Evolutionary conservation across 2,113 vertebrate genomes (phyloP).

Genomic region (Puma concolor): DNA sequence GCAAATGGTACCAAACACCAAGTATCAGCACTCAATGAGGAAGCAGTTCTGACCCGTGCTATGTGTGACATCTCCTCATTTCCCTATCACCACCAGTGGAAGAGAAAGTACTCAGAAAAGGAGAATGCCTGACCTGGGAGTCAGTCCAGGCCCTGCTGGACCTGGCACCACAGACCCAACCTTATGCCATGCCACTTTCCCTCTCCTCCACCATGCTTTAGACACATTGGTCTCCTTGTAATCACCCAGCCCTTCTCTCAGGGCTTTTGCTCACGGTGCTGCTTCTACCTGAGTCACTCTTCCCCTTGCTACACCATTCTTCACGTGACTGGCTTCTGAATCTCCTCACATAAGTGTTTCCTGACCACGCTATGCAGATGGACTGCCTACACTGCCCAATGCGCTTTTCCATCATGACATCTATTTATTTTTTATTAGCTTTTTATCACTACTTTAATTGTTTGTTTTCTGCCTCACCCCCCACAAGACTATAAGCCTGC

Average conservation of each 20-base stretch:
- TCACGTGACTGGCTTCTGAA: neutral
- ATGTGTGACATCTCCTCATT: neutral
- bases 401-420: neutral
- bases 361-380: neutral
- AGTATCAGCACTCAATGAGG: neutral
- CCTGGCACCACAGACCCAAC: neutral
- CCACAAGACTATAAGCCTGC: neutral
- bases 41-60: neutral
- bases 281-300: neutral
- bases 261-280: neutral
- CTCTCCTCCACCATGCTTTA: neutral
- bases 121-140: neutral
- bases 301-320: neutral
- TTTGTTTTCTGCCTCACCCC: conserved; percentile 4
- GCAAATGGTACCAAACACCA: neutral
- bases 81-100: neutral
- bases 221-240: neutral
- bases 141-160: neutral
- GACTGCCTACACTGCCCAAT: neutral
- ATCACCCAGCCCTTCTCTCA: neutral
- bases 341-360: neutral
- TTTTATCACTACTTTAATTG: neutral
- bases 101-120: neutral
- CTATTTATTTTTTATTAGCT: conserved; percentile 24
- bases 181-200: neutral